Evolutionary conservation across 1,140 invertebrate genomes (phyloP).

Genomic region (Brachionus angularis): DNA sequence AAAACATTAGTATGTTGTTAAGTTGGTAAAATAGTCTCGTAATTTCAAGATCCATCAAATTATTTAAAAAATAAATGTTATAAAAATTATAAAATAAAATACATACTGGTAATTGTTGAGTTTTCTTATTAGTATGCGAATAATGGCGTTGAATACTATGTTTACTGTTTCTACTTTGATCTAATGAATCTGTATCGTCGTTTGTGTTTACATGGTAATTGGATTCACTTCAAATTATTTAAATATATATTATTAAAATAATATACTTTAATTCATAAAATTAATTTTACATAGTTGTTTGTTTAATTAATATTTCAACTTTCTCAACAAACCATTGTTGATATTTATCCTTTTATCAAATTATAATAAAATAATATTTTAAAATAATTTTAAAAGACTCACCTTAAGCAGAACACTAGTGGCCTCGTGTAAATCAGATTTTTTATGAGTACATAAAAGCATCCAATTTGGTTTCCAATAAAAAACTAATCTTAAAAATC

Average conservation of each 20-base stretch:
- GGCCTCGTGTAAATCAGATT: conserved; percentile 68
- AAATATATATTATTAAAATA: no score
- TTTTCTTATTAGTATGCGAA: not conserved
- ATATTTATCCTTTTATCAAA: conserved; percentile 9
- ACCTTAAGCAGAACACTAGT: conserved; percentile 74
- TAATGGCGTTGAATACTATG: conserved; percentile 24
- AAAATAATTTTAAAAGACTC: not conserved
- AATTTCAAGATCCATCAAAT: no score
- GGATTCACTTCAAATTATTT: conserved; percentile 30
- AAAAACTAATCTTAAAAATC: conserved; percentile 72
- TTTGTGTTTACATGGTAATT: conserved; percentile 1
- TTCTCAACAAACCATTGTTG: conserved; percentile 43
- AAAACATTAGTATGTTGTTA: no score
- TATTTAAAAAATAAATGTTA: not conserved
- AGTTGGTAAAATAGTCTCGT: no score
- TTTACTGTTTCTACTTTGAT: not conserved
- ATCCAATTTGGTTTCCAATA: conserved; percentile 79
- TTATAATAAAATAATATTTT: not conserved
- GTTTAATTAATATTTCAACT: not conserved
- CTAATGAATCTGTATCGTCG: conserved; percentile 8
- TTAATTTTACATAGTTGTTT: conserved; percentile 10
- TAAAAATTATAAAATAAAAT: not conserved
- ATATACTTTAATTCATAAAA: no score
- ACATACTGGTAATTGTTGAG: conserved; percentile 7
- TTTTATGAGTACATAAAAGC: conserved; percentile 68